A percentile compares a stretch with the other conserved stretches of the same genome.
phyloP scores from a whole-genome alignment of 2,113 vertebrate species.

The Colius striatus region DNA sequence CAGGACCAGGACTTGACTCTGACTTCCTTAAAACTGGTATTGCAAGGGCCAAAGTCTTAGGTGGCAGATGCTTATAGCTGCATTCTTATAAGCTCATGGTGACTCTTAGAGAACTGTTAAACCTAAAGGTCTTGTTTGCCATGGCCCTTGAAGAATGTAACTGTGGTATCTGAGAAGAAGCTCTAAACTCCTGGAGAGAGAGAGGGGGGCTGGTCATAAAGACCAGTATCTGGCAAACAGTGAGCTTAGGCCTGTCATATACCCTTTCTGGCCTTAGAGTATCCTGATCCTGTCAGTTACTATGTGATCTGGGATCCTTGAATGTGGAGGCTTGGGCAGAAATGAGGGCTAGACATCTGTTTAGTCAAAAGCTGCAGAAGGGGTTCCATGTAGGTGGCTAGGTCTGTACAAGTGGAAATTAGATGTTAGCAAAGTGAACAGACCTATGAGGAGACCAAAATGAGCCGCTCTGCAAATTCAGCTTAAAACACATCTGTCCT shows the following conservation, averaged over 20 bases:
- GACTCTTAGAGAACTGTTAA: background rate
- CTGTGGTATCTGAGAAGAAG: background rate
- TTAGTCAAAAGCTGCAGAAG: background rate
- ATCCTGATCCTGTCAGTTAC: too few species aligned
- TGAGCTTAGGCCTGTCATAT: too few species aligned
- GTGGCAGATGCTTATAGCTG: background rate
- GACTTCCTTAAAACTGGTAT: background rate
- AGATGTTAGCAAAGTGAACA: background rate
- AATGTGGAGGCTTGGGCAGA: background rate
- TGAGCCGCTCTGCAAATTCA: background rate
- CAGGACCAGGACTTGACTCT: background rate
- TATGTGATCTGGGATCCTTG: background rate
- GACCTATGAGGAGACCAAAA: background rate
- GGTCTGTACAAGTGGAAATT: background rate
- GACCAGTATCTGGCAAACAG: background rate
- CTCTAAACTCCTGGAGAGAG: background rate
- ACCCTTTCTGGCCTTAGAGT: too few species aligned
- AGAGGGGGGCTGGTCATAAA: background rate
- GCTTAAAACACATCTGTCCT: background rate
- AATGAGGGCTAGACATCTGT: background rate
- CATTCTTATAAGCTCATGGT: background rate
- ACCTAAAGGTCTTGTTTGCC: background rate
- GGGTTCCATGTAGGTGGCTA: background rate
- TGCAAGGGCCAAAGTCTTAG: too few species aligned
- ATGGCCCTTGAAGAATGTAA: background rate